Percentiles rank a stretch among this genome's conserved stretches.
Evolutionary conservation across 2,113 vertebrate genomes (phyloP).

Genomic region (Tetrax tetrax): DNA sequence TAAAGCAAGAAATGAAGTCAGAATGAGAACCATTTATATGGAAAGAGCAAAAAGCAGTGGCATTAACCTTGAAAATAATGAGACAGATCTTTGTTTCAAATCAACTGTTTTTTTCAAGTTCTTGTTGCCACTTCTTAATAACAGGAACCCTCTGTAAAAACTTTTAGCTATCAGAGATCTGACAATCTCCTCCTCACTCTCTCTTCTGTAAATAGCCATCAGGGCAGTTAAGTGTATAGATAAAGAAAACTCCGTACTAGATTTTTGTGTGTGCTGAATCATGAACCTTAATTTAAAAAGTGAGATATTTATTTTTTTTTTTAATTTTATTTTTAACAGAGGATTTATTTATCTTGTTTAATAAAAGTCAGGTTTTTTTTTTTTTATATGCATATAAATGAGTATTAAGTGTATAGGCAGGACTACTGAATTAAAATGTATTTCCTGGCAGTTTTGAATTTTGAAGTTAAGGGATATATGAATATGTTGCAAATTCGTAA

Average conservation of each 20-base stretch:
- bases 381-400: not conserved
- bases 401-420: not conserved
- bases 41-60: not conserved
- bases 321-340: not conserved
- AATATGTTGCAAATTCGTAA: not conserved
- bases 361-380: not conserved
- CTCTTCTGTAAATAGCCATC: not conserved
- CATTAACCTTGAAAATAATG: constrained; percentile 8
- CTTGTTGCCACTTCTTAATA: not conserved
- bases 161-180: not conserved
- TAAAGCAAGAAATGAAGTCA: constrained; percentile 5
- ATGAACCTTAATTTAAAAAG: not conserved
- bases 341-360: not conserved
- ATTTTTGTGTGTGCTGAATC: not conserved
- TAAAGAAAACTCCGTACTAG: not conserved
- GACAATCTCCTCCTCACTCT: not conserved
- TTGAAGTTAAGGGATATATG: not conserved
- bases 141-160: not conserved
- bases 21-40: not conserved
- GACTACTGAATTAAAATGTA: not conserved
- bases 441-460: not conserved
- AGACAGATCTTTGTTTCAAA: not conserved
- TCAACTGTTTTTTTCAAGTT: not conserved
- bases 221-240: not conserved
- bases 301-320: not conserved